Evolutionary conservation across 1,140 invertebrate species (phyloP).

Genomic region (Penaeus indicus): DNA sequence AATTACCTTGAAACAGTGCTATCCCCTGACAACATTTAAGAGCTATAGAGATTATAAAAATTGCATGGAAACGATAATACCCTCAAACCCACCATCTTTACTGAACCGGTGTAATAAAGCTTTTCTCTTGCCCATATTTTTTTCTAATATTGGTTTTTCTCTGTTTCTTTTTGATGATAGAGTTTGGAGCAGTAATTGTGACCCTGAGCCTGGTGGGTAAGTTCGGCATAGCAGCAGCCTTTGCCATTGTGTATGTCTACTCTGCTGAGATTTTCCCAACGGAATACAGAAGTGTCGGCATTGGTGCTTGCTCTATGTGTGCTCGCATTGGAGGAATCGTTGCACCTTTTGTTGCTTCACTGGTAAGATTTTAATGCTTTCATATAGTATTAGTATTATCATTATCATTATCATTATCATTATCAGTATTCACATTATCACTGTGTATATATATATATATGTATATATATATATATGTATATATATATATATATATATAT

Average conservation of each 20-base stretch:
- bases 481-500: too few relatives aligned
- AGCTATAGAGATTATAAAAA: neutral
- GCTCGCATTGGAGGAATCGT: constrained; percentile 63
- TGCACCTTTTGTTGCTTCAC: constrained; percentile 56
- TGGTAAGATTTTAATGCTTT: constrained; percentile 39
- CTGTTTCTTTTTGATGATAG: constrained; percentile 41
- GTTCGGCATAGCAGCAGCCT: constrained; percentile 88
- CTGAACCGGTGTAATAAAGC: constrained; percentile 5
- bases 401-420: neutral
- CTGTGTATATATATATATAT: too few relatives aligned
- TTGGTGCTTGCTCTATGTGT: constrained; percentile 65
- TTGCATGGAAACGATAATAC: constrained; percentile 32
- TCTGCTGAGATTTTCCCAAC: constrained; percentile 88
- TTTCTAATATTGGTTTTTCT: neutral
- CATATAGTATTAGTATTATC: too few relatives aligned
- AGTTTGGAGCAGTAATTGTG: constrained; percentile 68
- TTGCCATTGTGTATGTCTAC: constrained; percentile 90
- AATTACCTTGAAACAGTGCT: too few relatives aligned
- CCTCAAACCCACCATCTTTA: constrained; percentile 22
- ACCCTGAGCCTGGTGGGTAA: constrained; percentile 83
- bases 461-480: too few relatives aligned
- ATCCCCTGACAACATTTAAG: too few relatives aligned
- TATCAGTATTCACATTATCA: too few relatives aligned
- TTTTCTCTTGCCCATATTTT: neutral
- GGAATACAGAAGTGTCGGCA: constrained; percentile 70